Percentiles rank a stretch among this genome's conserved stretches.
Evolutionary conservation across 2,797 vertebrate genomes (phyloP).

Genomic region (Carduelis carduelis): DNA sequence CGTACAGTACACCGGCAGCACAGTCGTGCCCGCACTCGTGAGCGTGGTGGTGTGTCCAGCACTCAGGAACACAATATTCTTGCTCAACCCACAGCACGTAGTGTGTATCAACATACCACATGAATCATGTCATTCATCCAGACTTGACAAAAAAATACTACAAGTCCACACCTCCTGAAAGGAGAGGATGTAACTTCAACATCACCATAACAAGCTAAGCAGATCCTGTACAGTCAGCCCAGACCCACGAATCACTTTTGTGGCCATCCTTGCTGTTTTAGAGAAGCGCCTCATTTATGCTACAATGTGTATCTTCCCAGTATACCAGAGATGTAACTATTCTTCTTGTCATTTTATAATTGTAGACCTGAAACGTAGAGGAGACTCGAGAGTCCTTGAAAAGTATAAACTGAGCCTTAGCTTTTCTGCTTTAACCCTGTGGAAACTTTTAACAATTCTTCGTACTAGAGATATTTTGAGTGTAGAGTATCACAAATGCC

Average conservation of each 20-base stretch:
- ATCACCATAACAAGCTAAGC: background rate
- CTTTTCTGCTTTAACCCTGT: background rate
- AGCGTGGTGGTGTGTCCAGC: background rate
- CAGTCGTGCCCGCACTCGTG: accelerated
- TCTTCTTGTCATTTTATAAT: background rate
- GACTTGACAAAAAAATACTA: background rate
- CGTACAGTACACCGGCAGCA: accelerated
- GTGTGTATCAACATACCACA: accelerated
- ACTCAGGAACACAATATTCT: accelerated
- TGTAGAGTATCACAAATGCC: accelerated
- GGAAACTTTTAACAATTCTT: background rate
- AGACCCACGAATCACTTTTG: accelerated
- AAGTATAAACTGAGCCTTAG: background rate
- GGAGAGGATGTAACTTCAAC: background rate
- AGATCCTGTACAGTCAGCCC: background rate
- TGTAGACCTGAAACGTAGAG: background rate
- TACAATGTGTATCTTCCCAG: background rate
- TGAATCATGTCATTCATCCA: background rate
- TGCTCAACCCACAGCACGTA: background rate
- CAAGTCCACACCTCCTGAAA: background rate
- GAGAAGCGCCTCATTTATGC: background rate
- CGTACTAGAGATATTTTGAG: background rate
- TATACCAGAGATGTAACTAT: background rate
- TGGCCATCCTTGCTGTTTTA: background rate
- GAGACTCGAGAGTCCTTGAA: background rate